Conservation (phyloP, 2,888 invertebrate genomes). For the Ophion slaviceki region DNA sequence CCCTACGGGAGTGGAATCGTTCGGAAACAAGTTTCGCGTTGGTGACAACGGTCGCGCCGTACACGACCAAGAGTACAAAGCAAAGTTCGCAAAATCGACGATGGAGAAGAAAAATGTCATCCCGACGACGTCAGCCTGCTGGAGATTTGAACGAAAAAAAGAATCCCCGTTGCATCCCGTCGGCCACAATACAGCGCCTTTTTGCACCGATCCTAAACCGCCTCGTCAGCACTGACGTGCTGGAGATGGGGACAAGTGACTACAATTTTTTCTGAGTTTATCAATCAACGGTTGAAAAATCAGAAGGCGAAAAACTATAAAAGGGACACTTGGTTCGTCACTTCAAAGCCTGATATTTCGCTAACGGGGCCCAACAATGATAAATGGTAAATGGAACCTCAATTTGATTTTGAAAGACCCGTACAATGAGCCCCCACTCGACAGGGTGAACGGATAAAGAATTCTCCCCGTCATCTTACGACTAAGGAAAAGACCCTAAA, state of each 20-base stretch:
- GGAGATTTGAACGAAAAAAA: not conserved
- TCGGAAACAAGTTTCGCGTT: constrained; percentile 57
- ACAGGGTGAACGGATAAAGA: no score
- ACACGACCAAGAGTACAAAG: constrained; percentile 23
- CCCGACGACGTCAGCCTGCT: not conserved
- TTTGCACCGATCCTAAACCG: not conserved
- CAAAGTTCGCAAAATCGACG: constrained; percentile 23
- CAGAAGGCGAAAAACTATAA: no score
- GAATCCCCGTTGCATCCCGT: not conserved
- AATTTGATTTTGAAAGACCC: no score
- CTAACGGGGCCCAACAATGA: no score
- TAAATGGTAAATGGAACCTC: no score
- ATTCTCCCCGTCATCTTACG: no score
- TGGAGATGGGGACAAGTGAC: not conserved
- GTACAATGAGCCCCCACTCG: no score
- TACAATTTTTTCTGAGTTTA: not conserved
- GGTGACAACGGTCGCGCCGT: constrained; percentile 27
- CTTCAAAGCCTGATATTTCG: no score
- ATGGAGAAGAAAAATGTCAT: constrained; percentile 11
- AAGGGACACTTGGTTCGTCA: no score
- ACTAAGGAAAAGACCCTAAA: no score
- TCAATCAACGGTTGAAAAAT: not conserved
- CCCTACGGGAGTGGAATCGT: constrained; percentile 39
- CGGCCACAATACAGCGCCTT: not conserved
- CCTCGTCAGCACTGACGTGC: not conserved